phyloP scores from a whole-genome alignment of 2,888 invertebrate genomes.

The Drosophila fungiperda region DNA sequence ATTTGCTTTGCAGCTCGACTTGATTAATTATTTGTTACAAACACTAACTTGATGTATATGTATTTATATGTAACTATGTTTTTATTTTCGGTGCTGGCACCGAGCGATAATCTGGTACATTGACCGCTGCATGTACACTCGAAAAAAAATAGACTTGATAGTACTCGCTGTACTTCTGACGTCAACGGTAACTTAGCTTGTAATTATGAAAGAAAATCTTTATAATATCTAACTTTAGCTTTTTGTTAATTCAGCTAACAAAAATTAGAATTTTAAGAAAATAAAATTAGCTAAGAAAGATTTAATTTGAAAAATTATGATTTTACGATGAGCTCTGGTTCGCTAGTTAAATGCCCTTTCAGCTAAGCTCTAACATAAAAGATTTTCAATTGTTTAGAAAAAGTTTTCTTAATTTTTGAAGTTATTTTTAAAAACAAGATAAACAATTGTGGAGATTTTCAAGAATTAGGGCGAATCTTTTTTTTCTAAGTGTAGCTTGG shows the following conservation, averaged over 20 bases:
- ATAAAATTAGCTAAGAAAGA: too few relatives aligned
- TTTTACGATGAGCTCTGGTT: not conserved
- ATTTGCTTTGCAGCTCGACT: slow-evolving; percentile 2
- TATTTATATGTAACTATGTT: not conserved
- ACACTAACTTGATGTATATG: not conserved
- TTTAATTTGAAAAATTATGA: not conserved
- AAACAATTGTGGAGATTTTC: not conserved
- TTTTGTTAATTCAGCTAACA: not conserved
- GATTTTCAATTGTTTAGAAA: not conserved
- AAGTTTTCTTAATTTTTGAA: not conserved
- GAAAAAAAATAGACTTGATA: not conserved
- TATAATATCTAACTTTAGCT: not conserved
- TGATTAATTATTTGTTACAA: slow-evolving; percentile 40
- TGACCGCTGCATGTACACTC: slow-evolving; percentile 29
- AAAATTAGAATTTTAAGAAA: too few relatives aligned
- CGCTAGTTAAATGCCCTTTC: too few relatives aligned
- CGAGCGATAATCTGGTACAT: slow-evolving; percentile 41
- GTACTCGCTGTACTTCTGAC: not conserved
- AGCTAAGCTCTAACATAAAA: not conserved
- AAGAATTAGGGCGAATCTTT: not conserved
- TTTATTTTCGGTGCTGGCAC: slow-evolving; percentile 2
- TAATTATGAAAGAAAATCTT: not conserved
- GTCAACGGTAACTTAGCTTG: not conserved
- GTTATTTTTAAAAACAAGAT: not conserved
- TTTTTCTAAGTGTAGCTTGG: not conserved